phyloP scores from a whole-genome alignment of 2,113 vertebrate species.

The Falco punctatus region DNA sequence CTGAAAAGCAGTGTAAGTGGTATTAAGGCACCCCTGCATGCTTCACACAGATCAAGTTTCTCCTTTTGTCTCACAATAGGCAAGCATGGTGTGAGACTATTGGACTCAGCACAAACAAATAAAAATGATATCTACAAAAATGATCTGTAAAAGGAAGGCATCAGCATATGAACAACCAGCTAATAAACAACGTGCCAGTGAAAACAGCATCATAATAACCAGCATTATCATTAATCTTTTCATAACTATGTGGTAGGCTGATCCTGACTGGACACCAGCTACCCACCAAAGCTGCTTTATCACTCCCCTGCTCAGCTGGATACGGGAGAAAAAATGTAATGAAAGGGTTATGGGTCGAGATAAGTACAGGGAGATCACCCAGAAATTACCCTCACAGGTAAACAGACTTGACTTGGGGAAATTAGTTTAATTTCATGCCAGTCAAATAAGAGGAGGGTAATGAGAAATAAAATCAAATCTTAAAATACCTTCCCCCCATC shows the following conservation, averaged over 20 bases:
- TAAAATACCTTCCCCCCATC: background rate
- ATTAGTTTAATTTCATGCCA: background rate
- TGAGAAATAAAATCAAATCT: background rate
- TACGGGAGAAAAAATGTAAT: background rate
- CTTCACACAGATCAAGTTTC: background rate
- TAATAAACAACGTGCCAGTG: background rate
- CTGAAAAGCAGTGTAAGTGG: background rate
- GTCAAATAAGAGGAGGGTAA: background rate
- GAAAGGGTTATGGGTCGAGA: rapidly evolving
- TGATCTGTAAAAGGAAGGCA: background rate
- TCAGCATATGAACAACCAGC: background rate
- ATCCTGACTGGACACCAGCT: background rate
- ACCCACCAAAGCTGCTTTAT: background rate
- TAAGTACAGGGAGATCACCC: background rate
- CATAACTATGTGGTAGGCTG: background rate
- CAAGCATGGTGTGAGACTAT: background rate
- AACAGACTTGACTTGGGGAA: background rate
- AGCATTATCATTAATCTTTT: background rate
- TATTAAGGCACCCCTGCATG: background rate
- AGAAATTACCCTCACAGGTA: rapidly evolving
- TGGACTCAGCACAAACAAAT: background rate
- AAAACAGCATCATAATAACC: background rate
- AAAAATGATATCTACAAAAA: background rate
- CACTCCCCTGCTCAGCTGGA: background rate
- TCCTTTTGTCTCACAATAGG: background rate